Evolutionary conservation across 2,113 vertebrate species (phyloP), one percentile per base, ranked within the genome.

Genomic region (Setophaga kirtlandii): DNA sequence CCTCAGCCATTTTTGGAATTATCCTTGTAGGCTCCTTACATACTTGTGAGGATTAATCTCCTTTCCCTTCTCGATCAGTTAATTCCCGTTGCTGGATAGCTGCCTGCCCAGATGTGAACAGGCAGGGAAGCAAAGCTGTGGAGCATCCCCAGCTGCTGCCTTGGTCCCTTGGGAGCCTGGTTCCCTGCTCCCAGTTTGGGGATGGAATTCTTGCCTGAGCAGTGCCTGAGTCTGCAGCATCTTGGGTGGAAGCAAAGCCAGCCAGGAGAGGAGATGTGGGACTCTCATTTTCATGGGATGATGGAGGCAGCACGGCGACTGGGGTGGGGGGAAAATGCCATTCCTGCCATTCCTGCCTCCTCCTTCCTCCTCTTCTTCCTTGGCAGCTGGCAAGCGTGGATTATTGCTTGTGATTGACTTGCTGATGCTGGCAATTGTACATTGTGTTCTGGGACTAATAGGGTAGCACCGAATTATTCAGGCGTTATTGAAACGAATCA

Each of bases 381-480:
- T 63, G 52, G 83, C 92, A 88, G 83, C 76, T 83, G 86, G 79
- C 71, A 28, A 73, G 55, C 3, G 2, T 31, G 79, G 93, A 80
- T 65, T 87, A 58, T 53, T 93, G 94, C 81, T 95, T 76, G 64
- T 87, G 90, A 91, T 95, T 90, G 75, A 94, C 96, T 97, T 96
- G 80, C 92, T 84, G 86, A 78, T 82, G 75, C 73, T 96, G 86
- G 87, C 89, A 89, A 13, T 94, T 63, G 90, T 82, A 74, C 74
- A 84, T 83, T 73, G 58, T 92, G 63, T 97, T 97, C 76, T 87
- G 88, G 93, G 62, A 89, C 53, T 95, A 96, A 77, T 73, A 87
- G 86, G 73, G 85, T 67, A 87, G 86, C 56, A 69, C 74, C 49
- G 14, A 71, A 63, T 97, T 80, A 96, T 95, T 95, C 94, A 96